Evolutionary conservation across 2,888 invertebrate genomes (phyloP), one percentile per base, ranked within the genome.

Genomic region (Leucoma salicis): DNA sequence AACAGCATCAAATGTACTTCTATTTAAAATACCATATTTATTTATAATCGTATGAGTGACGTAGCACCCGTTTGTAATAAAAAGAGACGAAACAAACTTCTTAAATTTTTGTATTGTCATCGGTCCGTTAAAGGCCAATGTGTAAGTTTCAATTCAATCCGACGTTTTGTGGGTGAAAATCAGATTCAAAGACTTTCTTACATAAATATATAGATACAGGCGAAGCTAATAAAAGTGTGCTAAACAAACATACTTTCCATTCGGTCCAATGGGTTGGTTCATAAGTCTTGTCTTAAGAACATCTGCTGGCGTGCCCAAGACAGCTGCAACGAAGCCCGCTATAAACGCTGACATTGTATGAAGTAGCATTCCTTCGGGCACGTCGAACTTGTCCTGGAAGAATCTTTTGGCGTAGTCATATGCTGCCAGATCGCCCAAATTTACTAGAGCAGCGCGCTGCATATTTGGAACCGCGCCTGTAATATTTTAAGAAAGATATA

Each of bases 241-340:
- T n/a, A 24, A 10, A 31, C 39, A 34, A 10, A 16, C 43, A 49
- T 80, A 94, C 94, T 92, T 92, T 66, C 97, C 97, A 66, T 92
- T 90, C 12, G 91, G 90, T 60, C 95, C 95, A 1, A 94, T 93
- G 6, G 95, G 96, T 76, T 95, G 97, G 85, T 96, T 98, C 98
- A 98, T 98, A 11, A 98, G 92, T 54, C 98, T 89, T 0, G 98
- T 97, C 82, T 98, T 98, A 3, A 98, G 92, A 0, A 98, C 97
- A 82, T 98, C 98, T 0, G 97, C 97, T 0, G 98, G 98, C 0
- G 97, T 97, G 3, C 97, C 97, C 79, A 98, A 91, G 2, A 93
- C 92, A 1, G 98, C 97, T 0, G 97, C 97, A 5, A 97, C 94
- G 46, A 98, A 91, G 1, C 97, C 97, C 0, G 97, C 96, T 49